A percentile compares a stretch with the other conserved stretches of the same genome.
These are phyloP conservation scores for Ameiurus melas DNA, from an alignment of 2,113 vertebrate genomes.

Conservation along the genomic window DNA sequence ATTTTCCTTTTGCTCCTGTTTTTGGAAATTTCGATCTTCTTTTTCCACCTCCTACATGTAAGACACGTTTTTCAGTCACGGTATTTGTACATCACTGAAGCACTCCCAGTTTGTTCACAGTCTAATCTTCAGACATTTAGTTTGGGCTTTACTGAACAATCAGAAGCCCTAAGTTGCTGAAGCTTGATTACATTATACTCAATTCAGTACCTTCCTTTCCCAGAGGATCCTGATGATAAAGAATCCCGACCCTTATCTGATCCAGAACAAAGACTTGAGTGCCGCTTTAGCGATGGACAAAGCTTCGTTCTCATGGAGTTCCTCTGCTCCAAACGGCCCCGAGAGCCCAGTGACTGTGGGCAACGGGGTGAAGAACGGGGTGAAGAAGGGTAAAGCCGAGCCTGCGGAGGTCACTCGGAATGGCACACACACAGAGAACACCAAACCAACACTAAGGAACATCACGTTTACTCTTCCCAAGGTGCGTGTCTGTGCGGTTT, in stretches of 20 bases:
- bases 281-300: conserved; percentile 73
- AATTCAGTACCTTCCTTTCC: conserved; percentile 40
- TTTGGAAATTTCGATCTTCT: not conserved
- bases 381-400: not conserved
- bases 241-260: conserved; percentile 76
- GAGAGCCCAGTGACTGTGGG: not conserved
- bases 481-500: conserved; percentile 58
- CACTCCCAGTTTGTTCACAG: too few species aligned
- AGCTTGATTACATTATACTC: not conserved
- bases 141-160: too few species aligned
- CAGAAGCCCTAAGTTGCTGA: too few species aligned
- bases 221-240: conserved; percentile 77
- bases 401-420: conserved; percentile 26
- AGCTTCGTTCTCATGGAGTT: conserved; percentile 77
- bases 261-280: conserved; percentile 58
- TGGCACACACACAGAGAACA: not conserved
- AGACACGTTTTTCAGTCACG: too few species aligned
- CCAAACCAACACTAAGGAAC: conserved; percentile 61
- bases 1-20: too few species aligned
- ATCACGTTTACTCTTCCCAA: conserved; percentile 77
- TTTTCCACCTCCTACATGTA: too few species aligned
- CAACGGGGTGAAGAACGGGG: conserved; percentile 15
- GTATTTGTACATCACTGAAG: too few species aligned
- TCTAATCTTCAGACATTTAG: not conserved
- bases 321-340: not conserved